Conservation (phyloP, 1,140 invertebrate genomes). For the Plutomurus gul region DNA sequence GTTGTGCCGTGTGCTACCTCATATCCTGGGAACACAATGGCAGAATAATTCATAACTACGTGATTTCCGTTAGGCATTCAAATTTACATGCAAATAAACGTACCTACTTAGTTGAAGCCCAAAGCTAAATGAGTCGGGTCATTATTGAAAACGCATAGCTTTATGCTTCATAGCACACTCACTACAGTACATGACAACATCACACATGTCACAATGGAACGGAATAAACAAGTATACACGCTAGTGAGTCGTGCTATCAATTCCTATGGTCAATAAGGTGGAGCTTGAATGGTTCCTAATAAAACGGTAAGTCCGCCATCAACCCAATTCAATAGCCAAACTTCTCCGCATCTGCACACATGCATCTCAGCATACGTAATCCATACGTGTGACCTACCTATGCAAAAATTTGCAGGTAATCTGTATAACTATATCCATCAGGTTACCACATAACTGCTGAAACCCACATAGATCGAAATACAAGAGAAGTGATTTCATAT, state of each 20-base stretch:
- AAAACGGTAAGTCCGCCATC: slow-evolving; percentile 13
- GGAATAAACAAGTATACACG: neutral
- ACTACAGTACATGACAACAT: slow-evolving; percentile 27
- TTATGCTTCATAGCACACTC: neutral
- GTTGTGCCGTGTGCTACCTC: slow-evolving; percentile 8
- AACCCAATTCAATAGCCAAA: slow-evolving; percentile 1
- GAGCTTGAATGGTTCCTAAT: slow-evolving; percentile 13
- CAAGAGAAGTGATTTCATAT: no score
- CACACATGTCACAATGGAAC: slow-evolving; percentile 16
- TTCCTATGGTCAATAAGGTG: slow-evolving; percentile 23
- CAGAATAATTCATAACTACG: slow-evolving; percentile 29
- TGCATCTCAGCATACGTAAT: neutral
- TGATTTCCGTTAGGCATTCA: slow-evolving; percentile 23
- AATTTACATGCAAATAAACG: slow-evolving; percentile 19
- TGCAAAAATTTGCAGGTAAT: no score
- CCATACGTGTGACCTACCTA: neutral
- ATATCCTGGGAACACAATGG: slow-evolving; percentile 17
- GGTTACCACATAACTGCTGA: no score
- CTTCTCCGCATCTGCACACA: neutral
- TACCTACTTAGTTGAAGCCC: slow-evolving; percentile 18
- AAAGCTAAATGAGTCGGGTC: slow-evolving; percentile 23
- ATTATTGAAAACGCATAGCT: slow-evolving; percentile 20
- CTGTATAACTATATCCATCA: no score
- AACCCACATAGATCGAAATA: no score
- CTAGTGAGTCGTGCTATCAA: neutral